Evolutionary conservation across 92 coral and sea anemone species (phyloP).

Genomic region (Pocillopora meandrina): DNA sequence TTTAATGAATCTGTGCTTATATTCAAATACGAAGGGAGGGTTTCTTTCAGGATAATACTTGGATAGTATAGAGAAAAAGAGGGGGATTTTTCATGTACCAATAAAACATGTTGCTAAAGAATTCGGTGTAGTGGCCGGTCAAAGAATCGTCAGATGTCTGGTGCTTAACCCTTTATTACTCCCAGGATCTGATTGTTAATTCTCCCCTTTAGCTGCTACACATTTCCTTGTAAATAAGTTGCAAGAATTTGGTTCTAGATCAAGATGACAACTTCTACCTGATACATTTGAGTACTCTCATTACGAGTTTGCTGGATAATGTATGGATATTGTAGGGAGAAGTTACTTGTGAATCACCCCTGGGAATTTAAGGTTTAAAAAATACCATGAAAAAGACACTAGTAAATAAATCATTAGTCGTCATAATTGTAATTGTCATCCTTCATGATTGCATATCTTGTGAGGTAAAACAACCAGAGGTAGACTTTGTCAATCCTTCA

Average conservation of each 20-base stretch:
- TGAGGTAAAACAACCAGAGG: neutral
- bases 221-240: too few relatives aligned
- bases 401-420: constrained; percentile 10
- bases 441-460: constrained; percentile 11
- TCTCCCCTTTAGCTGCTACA: too few relatives aligned
- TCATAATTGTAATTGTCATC: constrained; percentile 9
- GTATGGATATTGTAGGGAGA: too few relatives aligned
- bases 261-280: too few relatives aligned
- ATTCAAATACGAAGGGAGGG: too few relatives aligned
- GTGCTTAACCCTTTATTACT: neutral
- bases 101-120: constrained; percentile 6
- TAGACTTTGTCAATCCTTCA: too few relatives aligned
- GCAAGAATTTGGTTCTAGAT: too few relatives aligned
- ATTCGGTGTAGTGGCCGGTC: constrained; percentile 1
- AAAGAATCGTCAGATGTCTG: constrained; percentile 20
- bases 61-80: constrained; percentile 4
- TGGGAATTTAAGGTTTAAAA: neutral
- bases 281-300: too few relatives aligned
- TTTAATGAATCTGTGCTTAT: neutral
- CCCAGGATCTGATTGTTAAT: too few relatives aligned
- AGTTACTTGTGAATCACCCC: too few relatives aligned
- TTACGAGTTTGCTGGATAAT: too few relatives aligned
- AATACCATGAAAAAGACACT: constrained; percentile 3
- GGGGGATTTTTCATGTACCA: constrained; percentile 15
- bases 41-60: neutral